Percentiles rank a stretch among this genome's conserved stretches.
These are phyloP conservation scores for Raja brachyura DNA, from an alignment of 2,113 vertebrate genomes.

Conservation along the genomic window DNA sequence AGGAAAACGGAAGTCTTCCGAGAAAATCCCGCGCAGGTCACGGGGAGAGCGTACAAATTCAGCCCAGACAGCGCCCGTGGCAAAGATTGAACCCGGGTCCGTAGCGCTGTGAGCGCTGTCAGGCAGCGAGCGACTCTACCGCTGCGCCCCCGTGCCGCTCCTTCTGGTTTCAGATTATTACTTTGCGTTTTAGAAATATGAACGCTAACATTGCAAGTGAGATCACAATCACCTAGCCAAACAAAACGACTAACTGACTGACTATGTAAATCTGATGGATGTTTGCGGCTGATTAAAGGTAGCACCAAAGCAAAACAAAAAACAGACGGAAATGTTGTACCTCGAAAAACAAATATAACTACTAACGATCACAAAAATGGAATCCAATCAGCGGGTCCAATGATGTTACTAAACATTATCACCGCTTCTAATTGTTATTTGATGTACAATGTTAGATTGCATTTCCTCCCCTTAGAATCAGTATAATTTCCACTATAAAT, in stretches of 20 bases:
- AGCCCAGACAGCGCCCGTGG: too few relatives aligned
- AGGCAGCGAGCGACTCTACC: too few relatives aligned
- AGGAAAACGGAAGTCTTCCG: too few relatives aligned
- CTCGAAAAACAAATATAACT: background rate
- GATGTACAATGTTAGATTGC: background rate
- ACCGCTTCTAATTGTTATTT: slow-evolving; percentile 1
- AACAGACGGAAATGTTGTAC: background rate
- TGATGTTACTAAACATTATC: background rate
- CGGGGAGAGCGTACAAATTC: too few relatives aligned
- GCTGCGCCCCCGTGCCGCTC: too few relatives aligned
- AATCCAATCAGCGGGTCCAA: slow-evolving; percentile 11
- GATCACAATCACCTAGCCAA: background rate
- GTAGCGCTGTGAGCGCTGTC: too few relatives aligned
- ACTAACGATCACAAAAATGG: background rate
- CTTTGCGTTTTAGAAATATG: background rate
- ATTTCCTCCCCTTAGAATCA: background rate
- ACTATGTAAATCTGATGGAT: background rate
- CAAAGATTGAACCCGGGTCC: too few relatives aligned
- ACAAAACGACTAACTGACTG: background rate
- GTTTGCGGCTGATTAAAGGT: background rate
- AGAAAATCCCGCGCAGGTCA: too few relatives aligned
- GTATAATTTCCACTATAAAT: background rate
- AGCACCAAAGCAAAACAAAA: background rate
- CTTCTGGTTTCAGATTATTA: background rate
- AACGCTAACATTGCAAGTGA: background rate